phyloP scores from a whole-genome alignment of 2,797 vertebrate species.

The Furcifer pardalis region DNA sequence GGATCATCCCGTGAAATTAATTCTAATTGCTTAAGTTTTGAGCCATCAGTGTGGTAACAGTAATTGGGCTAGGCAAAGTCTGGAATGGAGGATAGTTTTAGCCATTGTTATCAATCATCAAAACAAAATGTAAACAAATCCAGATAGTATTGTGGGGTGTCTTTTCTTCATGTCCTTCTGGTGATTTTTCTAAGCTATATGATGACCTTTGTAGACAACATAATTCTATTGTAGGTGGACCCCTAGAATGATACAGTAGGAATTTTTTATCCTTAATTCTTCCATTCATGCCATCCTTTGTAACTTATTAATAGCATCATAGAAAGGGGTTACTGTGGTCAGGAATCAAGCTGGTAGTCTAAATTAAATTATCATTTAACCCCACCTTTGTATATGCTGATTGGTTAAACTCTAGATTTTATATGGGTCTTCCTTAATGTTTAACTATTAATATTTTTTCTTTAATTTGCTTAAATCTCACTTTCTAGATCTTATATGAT shows the following conservation, averaged over 20 bases:
- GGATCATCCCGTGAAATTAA: too few relatives aligned
- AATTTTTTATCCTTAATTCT: neutral
- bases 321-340: neutral
- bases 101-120: neutral
- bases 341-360: too few relatives aligned
- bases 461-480: neutral
- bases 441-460: conserved; percentile 26
- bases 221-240: neutral
- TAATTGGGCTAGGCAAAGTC: too few relatives aligned
- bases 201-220: neutral
- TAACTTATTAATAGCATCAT: neutral
- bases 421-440: neutral
- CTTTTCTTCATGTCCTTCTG: neutral
- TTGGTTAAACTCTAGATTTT: neutral
- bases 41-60: too few relatives aligned
- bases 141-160: neutral
- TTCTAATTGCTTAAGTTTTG: too few relatives aligned
- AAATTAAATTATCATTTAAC: neutral
- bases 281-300: neutral
- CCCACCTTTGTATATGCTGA: conserved; percentile 7
- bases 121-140: neutral
- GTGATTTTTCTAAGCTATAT: neutral
- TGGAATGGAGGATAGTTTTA: neutral
- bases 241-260: neutral
- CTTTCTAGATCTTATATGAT: conserved; percentile 93